A percentile compares a stretch with the other conserved stretches of the same genome.
Evolutionary conservation across 2,888 invertebrate genomes (phyloP).

Genomic region (Graphium colonna): DNA sequence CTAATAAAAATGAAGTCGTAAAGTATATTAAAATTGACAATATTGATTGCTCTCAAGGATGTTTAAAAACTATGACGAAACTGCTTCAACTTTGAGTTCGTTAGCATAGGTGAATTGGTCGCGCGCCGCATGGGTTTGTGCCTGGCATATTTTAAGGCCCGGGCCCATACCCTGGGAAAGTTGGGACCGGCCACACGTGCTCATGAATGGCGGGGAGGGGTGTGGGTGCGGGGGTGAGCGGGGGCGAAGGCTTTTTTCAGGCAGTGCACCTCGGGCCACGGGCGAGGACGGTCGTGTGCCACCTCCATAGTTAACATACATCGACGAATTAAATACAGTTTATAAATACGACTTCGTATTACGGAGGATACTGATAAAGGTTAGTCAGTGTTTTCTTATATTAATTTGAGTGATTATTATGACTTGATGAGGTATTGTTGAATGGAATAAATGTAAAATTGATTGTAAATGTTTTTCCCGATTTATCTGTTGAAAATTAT

Average conservation of each 20-base stretch:
- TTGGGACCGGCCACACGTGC: constrained; percentile 70
- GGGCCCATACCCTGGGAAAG: constrained; percentile 52
- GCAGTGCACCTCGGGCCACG: constrained; percentile 63
- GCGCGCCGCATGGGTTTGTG: neutral
- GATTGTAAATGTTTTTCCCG: neutral
- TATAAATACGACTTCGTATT: neutral
- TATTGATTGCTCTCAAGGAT: too few relatives aligned
- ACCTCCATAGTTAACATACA: constrained; percentile 28
- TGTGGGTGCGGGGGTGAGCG: constrained; percentile 44
- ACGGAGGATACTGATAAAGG: constrained; percentile 15
- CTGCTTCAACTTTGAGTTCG: too few relatives aligned
- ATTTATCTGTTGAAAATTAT: neutral
- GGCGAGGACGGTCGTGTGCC: constrained; percentile 47
- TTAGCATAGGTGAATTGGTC: too few relatives aligned
- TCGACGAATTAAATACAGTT: neutral
- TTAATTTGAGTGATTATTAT: too few relatives aligned
- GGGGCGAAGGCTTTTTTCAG: constrained; percentile 73
- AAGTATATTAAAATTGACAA: too few relatives aligned
- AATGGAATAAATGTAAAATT: neutral
- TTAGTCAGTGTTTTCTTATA: neutral
- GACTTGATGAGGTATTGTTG: too few relatives aligned
- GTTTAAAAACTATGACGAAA: too few relatives aligned
- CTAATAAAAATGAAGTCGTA: too few relatives aligned
- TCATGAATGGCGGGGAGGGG: constrained; percentile 46
- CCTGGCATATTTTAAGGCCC: constrained; percentile 14